Base-by-base conservation (phyloP, 1,140 invertebrate species). In the Eumaeus atala region DNA sequence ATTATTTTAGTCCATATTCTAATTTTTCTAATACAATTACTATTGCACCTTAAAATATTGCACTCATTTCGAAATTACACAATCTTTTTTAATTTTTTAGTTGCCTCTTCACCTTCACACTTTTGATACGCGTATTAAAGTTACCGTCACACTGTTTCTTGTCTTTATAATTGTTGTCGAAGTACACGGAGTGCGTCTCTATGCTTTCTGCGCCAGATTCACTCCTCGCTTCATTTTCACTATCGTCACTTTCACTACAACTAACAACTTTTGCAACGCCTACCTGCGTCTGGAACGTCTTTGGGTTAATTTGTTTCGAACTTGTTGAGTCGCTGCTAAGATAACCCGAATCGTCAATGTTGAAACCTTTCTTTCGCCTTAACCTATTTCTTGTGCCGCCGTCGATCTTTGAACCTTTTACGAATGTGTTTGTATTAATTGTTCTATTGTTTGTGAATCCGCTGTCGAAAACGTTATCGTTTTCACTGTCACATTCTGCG, bases 151-250 rank as follows among this genome's bases (percentile, higher is more conserved):
- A 66, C 33, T 58, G 59, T 48, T 69, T 64, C 36, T 61, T 58
- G 21, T 81, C 78, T 53, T 75, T 72, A 61, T 89, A 92, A 87
- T 87, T 90, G 61, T 83, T 90, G 60, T 83, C 93, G 65, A 94
- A 94, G 65, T 94, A 93, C 3, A 95, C 93, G 11, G 93, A 94
- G 84, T 95, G 93, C 0, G 94, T 95, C 55, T 94, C 94, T 36
- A 95, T 89, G 84, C 94, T 95, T 72, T 95, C 94, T 6, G 92
- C 94, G 1, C 94, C 94, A 40, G 94, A 95, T 84, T 95, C 94
- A 83, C 94, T 95, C 52, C 92, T 91, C 9, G 92, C 93, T 67
- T 94, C 93, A 18, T 92, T 93, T 64, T 92, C 93, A n/a, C 92
- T 92, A 57, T 93, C 93, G 50, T 92, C 92, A 50, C 91, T 92